A percentile compares a stretch with the other conserved stretches of the same genome.
phyloP scores from a whole-genome alignment of 2,888 invertebrate genomes.

The Nomada lathburiana region DNA sequence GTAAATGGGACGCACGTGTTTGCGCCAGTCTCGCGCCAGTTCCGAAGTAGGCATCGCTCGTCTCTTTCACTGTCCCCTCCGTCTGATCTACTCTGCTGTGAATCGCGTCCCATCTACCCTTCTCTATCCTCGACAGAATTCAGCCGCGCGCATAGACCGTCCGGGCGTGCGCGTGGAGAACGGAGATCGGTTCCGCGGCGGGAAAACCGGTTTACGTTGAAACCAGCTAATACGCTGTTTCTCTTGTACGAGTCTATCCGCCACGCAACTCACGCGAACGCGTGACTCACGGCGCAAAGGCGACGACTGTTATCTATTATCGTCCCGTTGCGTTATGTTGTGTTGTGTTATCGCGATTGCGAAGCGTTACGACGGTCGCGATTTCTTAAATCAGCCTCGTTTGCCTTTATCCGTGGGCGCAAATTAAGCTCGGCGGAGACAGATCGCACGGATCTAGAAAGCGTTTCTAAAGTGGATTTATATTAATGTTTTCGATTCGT shows the following conservation, averaged over 20 bases:
- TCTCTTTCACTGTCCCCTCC: neutral
- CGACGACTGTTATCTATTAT: conserved; percentile 16
- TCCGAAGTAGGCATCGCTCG: conserved; percentile 30
- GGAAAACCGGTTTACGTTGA: conserved; percentile 50
- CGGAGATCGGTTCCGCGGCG: conserved; percentile 10
- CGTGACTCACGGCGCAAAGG: conserved; percentile 15
- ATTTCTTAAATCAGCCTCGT: neutral
- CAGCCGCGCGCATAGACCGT: neutral
- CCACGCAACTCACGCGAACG: conserved; percentile 50
- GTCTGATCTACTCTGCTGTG: neutral
- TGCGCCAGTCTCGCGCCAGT: conserved; percentile 54
- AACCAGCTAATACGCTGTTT: conserved; percentile 38
- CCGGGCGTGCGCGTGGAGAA: neutral
- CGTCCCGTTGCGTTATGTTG: neutral
- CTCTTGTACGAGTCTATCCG: conserved; percentile 41
- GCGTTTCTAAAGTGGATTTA: no score
- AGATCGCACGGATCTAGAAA: no score
- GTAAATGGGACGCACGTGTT: conserved; percentile 65
- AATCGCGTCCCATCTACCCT: neutral
- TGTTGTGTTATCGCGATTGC: neutral
- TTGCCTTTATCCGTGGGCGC: neutral
- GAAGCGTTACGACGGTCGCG: neutral
- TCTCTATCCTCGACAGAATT: neutral
- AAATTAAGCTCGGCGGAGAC: neutral
- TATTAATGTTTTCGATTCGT: no score